Conservation (phyloP, 2,113 vertebrate genomes). For the Numenius arquata region DNA sequence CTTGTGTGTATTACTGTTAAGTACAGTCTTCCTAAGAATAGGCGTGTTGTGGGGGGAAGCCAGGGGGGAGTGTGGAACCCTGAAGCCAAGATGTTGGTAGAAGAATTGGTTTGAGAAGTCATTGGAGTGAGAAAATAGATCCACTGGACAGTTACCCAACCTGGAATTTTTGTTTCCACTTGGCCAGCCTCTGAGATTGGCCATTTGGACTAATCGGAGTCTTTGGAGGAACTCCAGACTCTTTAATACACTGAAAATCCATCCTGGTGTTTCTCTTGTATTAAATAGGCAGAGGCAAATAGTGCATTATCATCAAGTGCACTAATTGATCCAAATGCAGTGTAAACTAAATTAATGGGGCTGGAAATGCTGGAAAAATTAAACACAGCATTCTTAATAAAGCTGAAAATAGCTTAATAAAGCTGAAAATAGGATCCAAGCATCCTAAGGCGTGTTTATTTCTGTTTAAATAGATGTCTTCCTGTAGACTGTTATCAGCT, state of each 20-base stretch:
- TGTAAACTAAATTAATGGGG: conserved; percentile 61
- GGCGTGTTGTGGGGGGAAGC: fast-evolving
- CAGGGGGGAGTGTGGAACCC: background rate
- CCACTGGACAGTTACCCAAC: background rate
- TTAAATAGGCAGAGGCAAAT: conserved; percentile 14
- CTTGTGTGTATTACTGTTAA: background rate
- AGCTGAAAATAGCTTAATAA: conserved; percentile 72
- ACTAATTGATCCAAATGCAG: conserved; percentile 59
- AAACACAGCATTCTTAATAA: conserved; percentile 72
- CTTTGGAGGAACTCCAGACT: conserved; percentile 9
- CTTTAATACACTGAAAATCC: background rate
- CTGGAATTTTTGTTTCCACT: background rate
- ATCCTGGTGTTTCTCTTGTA: background rate
- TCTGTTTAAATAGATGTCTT: conserved; percentile 72
- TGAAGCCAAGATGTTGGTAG: background rate
- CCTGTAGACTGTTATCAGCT: conserved; percentile 62
- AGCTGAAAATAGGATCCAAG: conserved; percentile 62
- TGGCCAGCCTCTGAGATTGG: background rate
- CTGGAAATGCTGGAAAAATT: conserved; percentile 59
- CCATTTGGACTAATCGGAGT: background rate
- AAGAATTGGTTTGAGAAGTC: background rate
- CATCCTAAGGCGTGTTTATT: conserved; percentile 64
- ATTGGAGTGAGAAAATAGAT: background rate
- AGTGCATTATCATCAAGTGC: conserved; percentile 25
- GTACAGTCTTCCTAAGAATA: background rate